A percentile compares a stretch with the other conserved stretches of the same genome.
Evolutionary conservation across 2,113 vertebrate species (phyloP).

Genomic region (Phylloscopus whistleri): DNA sequence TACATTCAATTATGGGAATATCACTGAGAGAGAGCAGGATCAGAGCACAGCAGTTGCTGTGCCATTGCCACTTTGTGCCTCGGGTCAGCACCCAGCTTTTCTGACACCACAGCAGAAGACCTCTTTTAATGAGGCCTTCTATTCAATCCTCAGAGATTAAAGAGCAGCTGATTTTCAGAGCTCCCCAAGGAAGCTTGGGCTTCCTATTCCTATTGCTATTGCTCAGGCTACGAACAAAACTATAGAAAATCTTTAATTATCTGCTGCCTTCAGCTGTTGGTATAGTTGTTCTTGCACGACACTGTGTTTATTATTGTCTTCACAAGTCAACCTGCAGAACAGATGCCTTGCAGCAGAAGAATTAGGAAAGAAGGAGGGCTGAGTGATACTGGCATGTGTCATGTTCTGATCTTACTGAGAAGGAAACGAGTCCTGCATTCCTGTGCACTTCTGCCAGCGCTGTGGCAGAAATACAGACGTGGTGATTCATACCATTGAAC

Average conservation of each 20-base stretch:
- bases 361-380: background rate
- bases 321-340: background rate
- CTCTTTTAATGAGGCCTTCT: background rate
- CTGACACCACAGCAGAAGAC: background rate
- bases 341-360: background rate
- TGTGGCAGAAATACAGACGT: background rate
- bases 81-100: background rate
- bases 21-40: background rate
- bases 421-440: background rate
- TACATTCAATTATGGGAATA: background rate
- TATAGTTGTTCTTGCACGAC: background rate
- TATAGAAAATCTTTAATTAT: slow-evolving; percentile 26
- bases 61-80: background rate
- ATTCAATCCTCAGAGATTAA: background rate
- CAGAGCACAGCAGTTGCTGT: background rate
- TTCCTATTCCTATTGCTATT: too few relatives aligned
- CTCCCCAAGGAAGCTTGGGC: background rate
- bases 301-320: background rate
- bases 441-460: background rate
- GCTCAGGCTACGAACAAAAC: background rate
- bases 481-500: background rate
- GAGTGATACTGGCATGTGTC: background rate
- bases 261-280: background rate
- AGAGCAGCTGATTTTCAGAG: background rate
- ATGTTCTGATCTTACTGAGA: background rate